These are phyloP conservation scores for Hipparchia semele DNA, from an alignment of 2,888 invertebrate species.

Conservation along the genomic window DNA sequence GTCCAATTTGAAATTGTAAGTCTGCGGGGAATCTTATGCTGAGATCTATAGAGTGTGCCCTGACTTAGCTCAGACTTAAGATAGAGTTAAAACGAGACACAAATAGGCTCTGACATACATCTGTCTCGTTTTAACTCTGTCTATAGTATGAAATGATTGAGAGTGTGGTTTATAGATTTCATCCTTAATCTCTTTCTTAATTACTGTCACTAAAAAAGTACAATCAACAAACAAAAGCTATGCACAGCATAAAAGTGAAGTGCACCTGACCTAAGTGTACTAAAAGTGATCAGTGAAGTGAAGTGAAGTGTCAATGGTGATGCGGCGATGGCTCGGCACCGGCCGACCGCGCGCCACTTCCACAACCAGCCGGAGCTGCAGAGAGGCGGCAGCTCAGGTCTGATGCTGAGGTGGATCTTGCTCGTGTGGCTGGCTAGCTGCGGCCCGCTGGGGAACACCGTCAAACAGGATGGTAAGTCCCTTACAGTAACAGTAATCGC, in stretches of 20 bases:
- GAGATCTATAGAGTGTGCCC: no score
- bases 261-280: constrained; percentile 26
- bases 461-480: constrained; percentile 76
- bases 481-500: no score
- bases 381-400: constrained; percentile 59
- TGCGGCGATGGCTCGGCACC: constrained; percentile 60
- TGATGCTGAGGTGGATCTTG: constrained; percentile 75
- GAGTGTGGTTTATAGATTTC: no score
- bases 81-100: no score
- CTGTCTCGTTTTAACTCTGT: no score
- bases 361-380: constrained; percentile 78
- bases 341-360: constrained; percentile 74
- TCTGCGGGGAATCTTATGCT: no score
- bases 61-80: no score
- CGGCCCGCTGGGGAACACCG: constrained; percentile 72
- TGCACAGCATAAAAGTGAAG: constrained; percentile 28
- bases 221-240: not conserved
- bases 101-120: no score
- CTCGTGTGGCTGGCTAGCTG: constrained; percentile 74
- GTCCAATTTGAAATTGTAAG: no score
- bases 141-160: no score
- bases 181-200: not conserved
- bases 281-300: constrained; percentile 23
- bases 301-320: constrained; percentile 43
- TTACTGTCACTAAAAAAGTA: not conserved